Evolutionary conservation across 2,888 invertebrate genomes (phyloP).

Genomic region (Xestia xanthographa): DNA sequence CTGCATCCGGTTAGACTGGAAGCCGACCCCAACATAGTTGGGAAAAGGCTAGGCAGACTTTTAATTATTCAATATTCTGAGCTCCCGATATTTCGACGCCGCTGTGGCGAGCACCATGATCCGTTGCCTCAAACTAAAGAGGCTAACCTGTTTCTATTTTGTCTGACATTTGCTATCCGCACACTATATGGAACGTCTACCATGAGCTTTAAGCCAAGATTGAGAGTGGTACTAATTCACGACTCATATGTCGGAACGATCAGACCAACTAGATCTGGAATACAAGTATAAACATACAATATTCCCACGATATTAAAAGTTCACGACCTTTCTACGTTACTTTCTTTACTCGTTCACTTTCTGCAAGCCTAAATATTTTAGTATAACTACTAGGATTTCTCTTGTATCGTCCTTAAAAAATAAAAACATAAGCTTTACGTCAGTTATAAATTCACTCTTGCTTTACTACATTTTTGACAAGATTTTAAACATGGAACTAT

Average conservation of each 20-base stretch:
- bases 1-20: no score
- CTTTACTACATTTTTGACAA: no score
- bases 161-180: background rate
- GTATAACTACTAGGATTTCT: background rate
- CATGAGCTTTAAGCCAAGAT: background rate
- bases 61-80: no score
- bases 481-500: no score
- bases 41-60: no score
- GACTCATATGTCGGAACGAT: constrained; percentile 5
- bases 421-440: background rate
- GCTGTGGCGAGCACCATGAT: no score
- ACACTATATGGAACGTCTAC: background rate
- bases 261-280: background rate
- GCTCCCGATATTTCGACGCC: no score
- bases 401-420: background rate
- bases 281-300: constrained; percentile 1
- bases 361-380: constrained; percentile 5
- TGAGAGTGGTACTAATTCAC: background rate
- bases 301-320: constrained; percentile 49
- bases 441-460: background rate
- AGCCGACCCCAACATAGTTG: no score
- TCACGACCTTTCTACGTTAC: constrained; percentile 46
- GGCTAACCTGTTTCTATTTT: background rate
- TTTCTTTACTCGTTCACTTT: constrained; percentile 41
- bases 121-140: background rate